These are phyloP conservation scores for Mustelus asterias DNA, from an alignment of 2,113 vertebrate genomes.

Conservation along the genomic window DNA sequence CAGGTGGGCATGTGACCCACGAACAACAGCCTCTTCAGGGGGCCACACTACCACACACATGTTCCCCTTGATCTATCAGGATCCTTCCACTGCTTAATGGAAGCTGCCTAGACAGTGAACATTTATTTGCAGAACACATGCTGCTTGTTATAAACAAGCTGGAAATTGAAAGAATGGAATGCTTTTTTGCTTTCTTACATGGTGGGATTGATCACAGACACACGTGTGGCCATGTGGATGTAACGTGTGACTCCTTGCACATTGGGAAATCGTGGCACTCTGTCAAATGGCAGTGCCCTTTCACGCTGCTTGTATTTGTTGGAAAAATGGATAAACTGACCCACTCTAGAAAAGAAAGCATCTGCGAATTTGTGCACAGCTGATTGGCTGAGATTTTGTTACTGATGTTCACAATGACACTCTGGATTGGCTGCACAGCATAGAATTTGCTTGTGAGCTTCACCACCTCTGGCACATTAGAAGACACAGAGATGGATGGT, in stretches of 20 bases:
- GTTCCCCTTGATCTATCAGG: neutral
- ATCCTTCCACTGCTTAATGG: neutral
- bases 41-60: neutral
- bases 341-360: neutral
- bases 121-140: neutral
- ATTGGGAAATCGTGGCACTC: neutral
- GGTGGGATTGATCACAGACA: neutral
- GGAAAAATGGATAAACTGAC: neutral
- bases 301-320: neutral
- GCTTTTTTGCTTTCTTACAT: neutral
- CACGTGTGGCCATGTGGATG: neutral
- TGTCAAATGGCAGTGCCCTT: neutral
- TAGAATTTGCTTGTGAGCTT: neutral
- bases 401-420: neutral
- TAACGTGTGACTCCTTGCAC: neutral
- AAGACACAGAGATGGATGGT: neutral
- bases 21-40: no score
- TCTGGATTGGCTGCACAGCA: neutral
- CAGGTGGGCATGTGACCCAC: no score
- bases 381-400: neutral
- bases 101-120: neutral
- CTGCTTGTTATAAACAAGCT: neutral
- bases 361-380: neutral
- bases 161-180: neutral
- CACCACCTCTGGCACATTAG: neutral